A percentile compares a stretch with the other conserved stretches of the same genome.
Conservation (phyloP, 2,113 vertebrate species). For the Pomatostomus ruficeps region DNA sequence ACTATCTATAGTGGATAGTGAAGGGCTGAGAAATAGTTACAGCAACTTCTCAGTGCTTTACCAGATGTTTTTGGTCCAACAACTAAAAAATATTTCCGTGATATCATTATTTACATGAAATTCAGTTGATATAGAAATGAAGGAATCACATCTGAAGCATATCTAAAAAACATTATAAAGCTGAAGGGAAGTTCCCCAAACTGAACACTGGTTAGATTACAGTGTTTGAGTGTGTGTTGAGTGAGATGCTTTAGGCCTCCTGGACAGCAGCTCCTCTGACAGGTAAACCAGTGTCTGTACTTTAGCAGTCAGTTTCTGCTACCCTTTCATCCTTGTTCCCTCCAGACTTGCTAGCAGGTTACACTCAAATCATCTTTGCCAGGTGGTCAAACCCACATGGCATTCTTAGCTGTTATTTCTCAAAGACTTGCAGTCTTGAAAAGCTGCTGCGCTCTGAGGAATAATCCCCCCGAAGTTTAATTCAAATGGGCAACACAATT, state of each 20-base stretch:
- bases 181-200: neutral
- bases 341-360: neutral
- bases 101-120: neutral
- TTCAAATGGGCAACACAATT: neutral
- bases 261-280: neutral
- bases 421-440: neutral
- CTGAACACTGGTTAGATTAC: neutral
- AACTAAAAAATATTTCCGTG: neutral
- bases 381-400: neutral
- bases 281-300: neutral
- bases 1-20: neutral
- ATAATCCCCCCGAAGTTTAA: neutral
- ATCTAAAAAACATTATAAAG: neutral
- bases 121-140: neutral
- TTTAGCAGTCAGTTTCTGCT: neutral
- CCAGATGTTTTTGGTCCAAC: neutral
- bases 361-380: neutral
- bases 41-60: neutral
- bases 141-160: neutral
- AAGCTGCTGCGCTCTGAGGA: neutral
- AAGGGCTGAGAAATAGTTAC: neutral
- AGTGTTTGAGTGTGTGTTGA: neutral
- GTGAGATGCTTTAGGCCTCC: neutral
- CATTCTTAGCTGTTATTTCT: neutral
- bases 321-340: neutral